phyloP scores from a whole-genome alignment of 2,113 vertebrate genomes.

The Phaetusa simplex region DNA sequence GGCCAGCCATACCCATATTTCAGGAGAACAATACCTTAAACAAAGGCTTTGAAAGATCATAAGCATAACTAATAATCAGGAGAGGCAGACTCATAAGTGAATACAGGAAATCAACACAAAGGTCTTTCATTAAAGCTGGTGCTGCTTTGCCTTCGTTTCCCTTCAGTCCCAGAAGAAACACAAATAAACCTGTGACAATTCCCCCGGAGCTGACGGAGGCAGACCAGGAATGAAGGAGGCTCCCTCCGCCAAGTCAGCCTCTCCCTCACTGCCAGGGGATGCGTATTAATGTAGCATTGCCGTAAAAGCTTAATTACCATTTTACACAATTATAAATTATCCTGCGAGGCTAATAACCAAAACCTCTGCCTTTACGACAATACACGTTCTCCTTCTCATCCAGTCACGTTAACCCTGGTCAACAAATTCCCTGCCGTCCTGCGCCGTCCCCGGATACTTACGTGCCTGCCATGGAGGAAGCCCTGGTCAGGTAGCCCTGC shows the following conservation, averaged over 20 bases:
- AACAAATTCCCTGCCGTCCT: not conserved
- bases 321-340: not conserved
- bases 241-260: not conserved
- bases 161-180: constrained; percentile 3
- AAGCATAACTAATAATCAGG: not conserved
- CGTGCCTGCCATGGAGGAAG: constrained; percentile 53
- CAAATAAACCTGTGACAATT: constrained; percentile 24
- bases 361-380: not conserved
- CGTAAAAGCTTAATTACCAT: not conserved
- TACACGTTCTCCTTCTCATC: not conserved
- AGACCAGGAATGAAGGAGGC: not conserved
- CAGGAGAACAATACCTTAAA: not conserved
- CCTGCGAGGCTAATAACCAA: not conserved
- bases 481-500: not conserved
- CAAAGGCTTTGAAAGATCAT: not conserved
- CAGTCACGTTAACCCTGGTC: not conserved
- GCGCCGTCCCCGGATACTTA: constrained; percentile 27
- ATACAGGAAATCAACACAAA: not conserved
- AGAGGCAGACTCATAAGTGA: not conserved
- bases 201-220: not conserved
- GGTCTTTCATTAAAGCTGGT: not conserved
- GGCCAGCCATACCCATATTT: not conserved
- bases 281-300: not conserved
- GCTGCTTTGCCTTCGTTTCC: not conserved
- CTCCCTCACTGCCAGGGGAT: not conserved